phyloP scores from a whole-genome alignment of 23 tunicate genomes.

The Halocynthia aurantium region DNA sequence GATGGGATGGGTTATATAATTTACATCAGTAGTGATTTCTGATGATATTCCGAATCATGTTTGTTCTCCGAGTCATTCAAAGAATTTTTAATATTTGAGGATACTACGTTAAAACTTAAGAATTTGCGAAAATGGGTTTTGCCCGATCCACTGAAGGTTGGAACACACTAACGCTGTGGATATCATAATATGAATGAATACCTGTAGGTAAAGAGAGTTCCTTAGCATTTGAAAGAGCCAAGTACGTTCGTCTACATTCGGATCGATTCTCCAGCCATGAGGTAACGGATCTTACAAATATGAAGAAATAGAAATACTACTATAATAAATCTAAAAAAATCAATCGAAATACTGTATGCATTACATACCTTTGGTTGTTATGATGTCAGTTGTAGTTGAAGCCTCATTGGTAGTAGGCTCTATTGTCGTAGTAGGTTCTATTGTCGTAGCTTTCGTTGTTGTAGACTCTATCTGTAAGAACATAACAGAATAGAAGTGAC shows the following conservation, averaged over 20 bases:
- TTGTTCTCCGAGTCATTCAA: too few relatives aligned
- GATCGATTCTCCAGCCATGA: constrained; percentile 11
- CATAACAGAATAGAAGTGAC: too few relatives aligned
- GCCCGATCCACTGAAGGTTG: neutral
- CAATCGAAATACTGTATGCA: neutral
- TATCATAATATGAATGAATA: neutral
- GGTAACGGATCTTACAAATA: constrained; percentile 2
- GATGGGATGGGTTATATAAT: too few relatives aligned
- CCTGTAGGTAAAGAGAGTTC: constrained; percentile 13
- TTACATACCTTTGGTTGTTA: neutral
- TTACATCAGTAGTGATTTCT: too few relatives aligned
- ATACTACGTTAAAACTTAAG: too few relatives aligned
- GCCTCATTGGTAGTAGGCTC: neutral
- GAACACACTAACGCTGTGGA: neutral
- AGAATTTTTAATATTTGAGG: too few relatives aligned
- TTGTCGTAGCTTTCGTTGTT: constrained; percentile 9
- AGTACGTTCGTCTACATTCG: constrained; percentile 11
- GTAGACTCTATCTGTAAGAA: neutral
- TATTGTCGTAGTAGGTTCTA: neutral
- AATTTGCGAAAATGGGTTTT: too few relatives aligned
- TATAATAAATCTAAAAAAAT: neutral
- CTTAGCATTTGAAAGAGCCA: constrained; percentile 8
- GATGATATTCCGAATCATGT: too few relatives aligned
- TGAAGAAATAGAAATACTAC: neutral
- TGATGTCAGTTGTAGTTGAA: too few relatives aligned